These are phyloP conservation scores for Enteromius afrohamiltoni DNA, from an alignment of 2,797 vertebrate species.

Conservation along the genomic window DNA sequence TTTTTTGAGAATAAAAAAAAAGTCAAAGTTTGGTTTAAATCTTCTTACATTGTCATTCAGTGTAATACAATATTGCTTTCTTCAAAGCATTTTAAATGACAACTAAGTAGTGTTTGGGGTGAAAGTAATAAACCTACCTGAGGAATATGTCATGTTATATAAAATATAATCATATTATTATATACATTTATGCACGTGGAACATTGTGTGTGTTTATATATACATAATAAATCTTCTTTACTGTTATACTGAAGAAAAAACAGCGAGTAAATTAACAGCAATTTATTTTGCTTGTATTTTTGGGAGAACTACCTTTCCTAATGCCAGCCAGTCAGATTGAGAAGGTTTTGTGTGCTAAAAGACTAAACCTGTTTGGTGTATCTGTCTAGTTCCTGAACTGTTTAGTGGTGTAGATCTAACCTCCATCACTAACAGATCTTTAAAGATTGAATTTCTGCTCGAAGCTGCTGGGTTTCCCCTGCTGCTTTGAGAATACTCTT, in stretches of 20 bases:
- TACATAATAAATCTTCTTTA: background rate
- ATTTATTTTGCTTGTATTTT: background rate
- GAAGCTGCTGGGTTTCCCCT: slow-evolving; percentile 29
- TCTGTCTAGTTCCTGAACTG: background rate
- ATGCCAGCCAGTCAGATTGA: background rate
- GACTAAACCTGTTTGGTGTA: background rate
- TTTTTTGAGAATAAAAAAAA: too few relatives aligned
- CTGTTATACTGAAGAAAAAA: background rate
- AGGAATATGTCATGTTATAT: too few relatives aligned
- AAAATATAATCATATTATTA: too few relatives aligned
- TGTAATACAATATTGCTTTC: too few relatives aligned
- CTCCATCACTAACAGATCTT: slow-evolving; percentile 11
- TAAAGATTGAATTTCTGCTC: background rate
- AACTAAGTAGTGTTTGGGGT: too few relatives aligned
- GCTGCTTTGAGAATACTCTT: slow-evolving; percentile 53
- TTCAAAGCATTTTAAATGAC: too few relatives aligned
- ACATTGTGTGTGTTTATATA: too few relatives aligned
- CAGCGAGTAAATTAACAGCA: background rate
- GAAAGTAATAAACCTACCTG: too few relatives aligned
- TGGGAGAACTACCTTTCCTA: background rate
- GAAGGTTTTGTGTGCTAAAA: background rate
- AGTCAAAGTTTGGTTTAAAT: too few relatives aligned
- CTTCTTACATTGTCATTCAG: too few relatives aligned
- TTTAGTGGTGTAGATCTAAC: background rate
- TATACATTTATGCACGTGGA: too few relatives aligned